Evolutionary conservation across 2,113 vertebrate species (phyloP), one percentile per base, ranked within the genome.

Genomic region (Piaya cayana): DNA sequence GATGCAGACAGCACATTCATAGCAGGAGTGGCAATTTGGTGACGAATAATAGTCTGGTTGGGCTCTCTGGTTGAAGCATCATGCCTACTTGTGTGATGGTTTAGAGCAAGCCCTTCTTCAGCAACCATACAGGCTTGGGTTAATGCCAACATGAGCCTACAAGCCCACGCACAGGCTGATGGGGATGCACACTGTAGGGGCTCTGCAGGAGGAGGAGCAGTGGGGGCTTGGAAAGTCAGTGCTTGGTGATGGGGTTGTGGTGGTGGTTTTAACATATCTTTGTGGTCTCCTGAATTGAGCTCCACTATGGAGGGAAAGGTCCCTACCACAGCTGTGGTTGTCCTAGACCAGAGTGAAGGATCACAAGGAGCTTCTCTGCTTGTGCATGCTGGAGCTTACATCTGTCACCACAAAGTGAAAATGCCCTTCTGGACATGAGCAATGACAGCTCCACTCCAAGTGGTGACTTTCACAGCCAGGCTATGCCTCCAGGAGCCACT

Each of bases 71-170:
- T 17, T n/a, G 39, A 43, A 64, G 52, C 34, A 62, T 15, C 13
- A 30, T 6, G 9, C 8, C 23, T 20, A 21, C 6, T 5, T 3
- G 15, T 8, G 4, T 5, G 26, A 8, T 43, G 22, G 19, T 69
- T 36, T 52, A 43, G 32, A 8, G 29, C 27, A 27, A 47, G 36
- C 32, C 25, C 45, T 55, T 21, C 52, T n/a, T 50, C 69, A 69
- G 21, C 4, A 5, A 3, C 36, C 13, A 10, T 19, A 36, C 1
- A 8, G 29, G 20, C 12, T 11, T 18, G 0, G 0, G 9, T 68
- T 64, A 19, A 20, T 14, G n/a, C 12, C 0, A 0, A n/a, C 26
- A 15, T 0, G 0, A 70, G 25, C 45, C 75, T 32, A 22, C 30
- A 21, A 81, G 11, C 26, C 39, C 55, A 34, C 68, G 47, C 1